Evolutionary conservation across 2,888 invertebrate genomes (phyloP), one percentile per base, ranked within the genome.

Genomic region (Leucozona laternaria): DNA sequence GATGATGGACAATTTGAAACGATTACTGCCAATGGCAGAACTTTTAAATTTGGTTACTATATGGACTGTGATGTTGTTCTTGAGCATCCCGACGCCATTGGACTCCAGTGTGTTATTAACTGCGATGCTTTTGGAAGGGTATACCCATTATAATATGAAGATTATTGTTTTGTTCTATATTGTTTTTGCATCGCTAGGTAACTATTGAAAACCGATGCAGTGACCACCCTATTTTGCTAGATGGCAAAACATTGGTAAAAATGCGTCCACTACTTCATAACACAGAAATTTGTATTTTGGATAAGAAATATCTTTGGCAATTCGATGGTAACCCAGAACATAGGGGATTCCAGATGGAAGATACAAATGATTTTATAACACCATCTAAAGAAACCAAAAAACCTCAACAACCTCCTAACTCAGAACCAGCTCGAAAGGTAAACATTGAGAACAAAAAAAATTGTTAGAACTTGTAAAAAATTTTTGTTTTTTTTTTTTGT

Each of bases 61-160:
- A 79, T 90, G 79, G 89, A 85, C 78, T 91, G 91, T 79, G 92
- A 92, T 89, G 88, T 90, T 75, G 86, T 91, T 20, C 77, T 92
- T 34, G 87, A 90, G 3, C 90, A 91, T 73, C 57, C 84, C 15
- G 81, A 90, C 83, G 91, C 88, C 53, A 89, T 90, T 79, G 89
- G 90, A 5, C 48, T 91, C 40, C 91, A 92, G 70, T 92, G 92
- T 79, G 90, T 91, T 70, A 92, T 92, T 77, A 88, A 90, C 78
- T 90, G 91, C 73, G 92, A 92, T 87, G 90, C 91, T 15, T 92
- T 91, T 88, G 92, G 92, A 73, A 90, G 92, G 90, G 92, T 92
- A 89, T 91, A 91, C 90, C 53, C 3, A 8, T 58, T 7, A 1
- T 57, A n/a, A 13, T 15, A 7, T 50, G 0, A 4, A 13, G n/a